Evolutionary conservation across 30 jellyfish, hydroid and myxozoan species (phyloP), one percentile per base, ranked within the genome.

Genomic region (Mastigias papua): DNA sequence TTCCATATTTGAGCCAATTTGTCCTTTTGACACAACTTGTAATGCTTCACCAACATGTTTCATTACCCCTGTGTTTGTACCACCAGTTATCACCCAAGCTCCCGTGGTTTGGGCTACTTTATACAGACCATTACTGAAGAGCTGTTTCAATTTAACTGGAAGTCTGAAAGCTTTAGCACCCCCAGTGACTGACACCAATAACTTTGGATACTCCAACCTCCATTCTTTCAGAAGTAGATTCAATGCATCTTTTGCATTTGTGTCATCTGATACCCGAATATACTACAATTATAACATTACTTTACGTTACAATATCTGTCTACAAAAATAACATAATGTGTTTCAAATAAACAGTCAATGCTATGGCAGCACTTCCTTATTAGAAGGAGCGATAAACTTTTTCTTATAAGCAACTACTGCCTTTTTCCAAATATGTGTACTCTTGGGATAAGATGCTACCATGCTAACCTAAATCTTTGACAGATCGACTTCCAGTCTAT

Each of bases 41-140:
- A 96, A 61, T 21, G 99, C 99, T 69, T 96, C 98, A 22, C 99
- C 99, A 69, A 96, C 99, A 64, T 96, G 98, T 48, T 96, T 90
- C 99, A 96, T 96, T 0, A 96, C 99, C 27, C 99, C 99, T 23
- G 99, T 96, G 65, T 96, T 96, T 86, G 98, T 96, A 27, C 99
- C 99, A 20, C 99, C 99, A 25, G 99, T 96, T 26, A 88, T 91
- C 19, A 96, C 99, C 99, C 99, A 96, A 29, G 99, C 99, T 8
- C 99, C 99, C 25, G 99, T 87, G 15, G 98, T 90, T 64, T 90
- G 97, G 15, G 99, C 99, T 73, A 96, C 98, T 97, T 93, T 88
- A 58, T 46, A 67, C 19, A 93, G 93, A 22, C 98, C 98, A 10
- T 82, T 81, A 29, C 90, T 67, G 72, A 93, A 93, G 35, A 50